Base-by-base conservation (phyloP, 2,888 invertebrate genomes). In the Gari tellinella region DNA sequence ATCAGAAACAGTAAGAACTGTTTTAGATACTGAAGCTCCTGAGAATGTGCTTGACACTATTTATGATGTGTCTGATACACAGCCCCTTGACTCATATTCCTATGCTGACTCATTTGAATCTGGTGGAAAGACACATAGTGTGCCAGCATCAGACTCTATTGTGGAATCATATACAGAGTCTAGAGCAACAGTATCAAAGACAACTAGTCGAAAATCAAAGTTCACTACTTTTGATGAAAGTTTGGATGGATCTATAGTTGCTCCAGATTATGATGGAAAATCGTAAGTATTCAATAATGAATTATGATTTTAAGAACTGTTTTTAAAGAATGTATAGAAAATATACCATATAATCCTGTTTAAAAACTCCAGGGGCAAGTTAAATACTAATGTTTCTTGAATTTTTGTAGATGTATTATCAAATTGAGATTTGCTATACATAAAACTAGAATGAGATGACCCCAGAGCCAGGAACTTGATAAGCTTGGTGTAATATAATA, bases 61-160 rank as follows among this genome's bases (percentile, higher is more conserved):
- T 1, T 61, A 52, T 31, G 68, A 69, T 43, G 17, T 55, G 38
- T 56, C 65, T 12, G 63, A 69, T 14, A 63, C 70, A 15, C 64
- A 63, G n/a, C 64, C 69, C 14, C 60, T 66, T n/a, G 69, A 69
- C 15, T 69, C 78, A 19, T 48, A 68, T 37, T 45, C 46, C 10
- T 74, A 74, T 46, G 52, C 69, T 38, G 78, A 78, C 46, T 73
- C 78, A 21, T 78, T 78, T 67, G 78, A 78, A 43, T 73, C 73
- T 31, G 53, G 64, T 60, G 73, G 56, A 14, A 43, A 37, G 26
- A 72, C 77, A 8, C 31, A 31, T 10, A 31, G 31, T 31, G 31
- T 31, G 4, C 31, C 31, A 31, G 31, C 10, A 10, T 31, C 31
- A 31, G 60, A 56, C 37, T 26, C 52, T 15, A 68, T 65, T 3